phyloP scores from a whole-genome alignment of 92 coral and sea anemone genomes.

The Virgularia gustaviana region DNA sequence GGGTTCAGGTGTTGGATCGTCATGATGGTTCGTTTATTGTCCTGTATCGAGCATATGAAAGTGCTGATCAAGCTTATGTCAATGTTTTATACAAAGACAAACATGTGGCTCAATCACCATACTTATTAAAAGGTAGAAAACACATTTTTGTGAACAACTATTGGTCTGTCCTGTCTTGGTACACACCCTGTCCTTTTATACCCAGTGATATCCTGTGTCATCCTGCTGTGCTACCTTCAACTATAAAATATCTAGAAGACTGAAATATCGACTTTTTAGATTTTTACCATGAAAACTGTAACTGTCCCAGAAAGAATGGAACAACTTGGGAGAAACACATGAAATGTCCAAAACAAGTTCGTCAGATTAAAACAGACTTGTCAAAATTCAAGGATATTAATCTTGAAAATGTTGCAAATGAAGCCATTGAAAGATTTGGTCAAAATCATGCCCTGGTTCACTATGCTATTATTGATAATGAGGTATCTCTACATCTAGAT shows the following conservation, averaged over 20 bases:
- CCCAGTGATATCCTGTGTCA: too few relatives aligned
- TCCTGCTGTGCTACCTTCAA: too few relatives aligned
- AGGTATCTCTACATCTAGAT: conserved; percentile 56
- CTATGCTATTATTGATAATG: conserved; percentile 77
- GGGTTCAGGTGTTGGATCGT: conserved; percentile 86
- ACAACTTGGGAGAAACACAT: conserved; percentile 62
- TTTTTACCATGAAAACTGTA: conserved; percentile 88
- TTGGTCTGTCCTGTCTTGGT: too few relatives aligned
- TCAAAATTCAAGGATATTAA: conserved; percentile 66
- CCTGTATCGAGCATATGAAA: conserved; percentile 75
- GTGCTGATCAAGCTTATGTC: conserved; percentile 68
- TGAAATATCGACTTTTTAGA: too few relatives aligned
- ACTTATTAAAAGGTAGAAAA: conserved; percentile 62
- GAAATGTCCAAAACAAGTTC: conserved; percentile 65
- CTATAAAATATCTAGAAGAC: too few relatives aligned
- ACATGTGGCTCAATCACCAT: conserved; percentile 87
- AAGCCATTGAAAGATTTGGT: conserved; percentile 92
- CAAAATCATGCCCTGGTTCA: conserved; percentile 86
- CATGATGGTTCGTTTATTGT: conserved; percentile 96
- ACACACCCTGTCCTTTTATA: too few relatives aligned
- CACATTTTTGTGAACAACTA: too few relatives aligned
- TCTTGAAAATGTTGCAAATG: conserved; percentile 60
- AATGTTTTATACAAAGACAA: conserved; percentile 68
- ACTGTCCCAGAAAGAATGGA: conserved; percentile 67
- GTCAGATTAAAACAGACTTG: conserved; percentile 76